Conservation (phyloP, 2,797 vertebrate species). For the Huso huso region DNA sequence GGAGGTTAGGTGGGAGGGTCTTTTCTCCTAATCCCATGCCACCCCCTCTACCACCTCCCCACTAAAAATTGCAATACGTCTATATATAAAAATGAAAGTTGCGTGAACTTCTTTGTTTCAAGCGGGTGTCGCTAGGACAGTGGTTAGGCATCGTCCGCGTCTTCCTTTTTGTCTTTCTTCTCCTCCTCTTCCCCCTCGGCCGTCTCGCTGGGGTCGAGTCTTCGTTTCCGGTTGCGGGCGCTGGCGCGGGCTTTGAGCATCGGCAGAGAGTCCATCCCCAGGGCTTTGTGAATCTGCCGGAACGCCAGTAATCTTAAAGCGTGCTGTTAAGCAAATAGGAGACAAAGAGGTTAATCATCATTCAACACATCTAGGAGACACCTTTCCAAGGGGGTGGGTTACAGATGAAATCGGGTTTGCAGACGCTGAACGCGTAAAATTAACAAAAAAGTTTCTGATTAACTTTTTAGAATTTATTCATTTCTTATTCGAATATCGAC, state of each 20-base stretch:
- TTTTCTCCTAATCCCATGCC: constrained; percentile 14
- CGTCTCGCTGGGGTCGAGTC: constrained; percentile 36
- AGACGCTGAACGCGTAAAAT: too few relatives aligned
- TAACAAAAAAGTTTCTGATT: too few relatives aligned
- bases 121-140: not conserved
- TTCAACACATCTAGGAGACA: too few relatives aligned
- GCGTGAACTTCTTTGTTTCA: constrained; percentile 10
- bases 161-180: constrained; percentile 53
- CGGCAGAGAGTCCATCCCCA: constrained; percentile 59
- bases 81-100: constrained; percentile 17
- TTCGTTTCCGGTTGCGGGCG: constrained; percentile 57
- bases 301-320: constrained; percentile 65
- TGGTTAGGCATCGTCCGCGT: constrained; percentile 37
- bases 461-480: too few relatives aligned
- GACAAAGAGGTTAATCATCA: not conserved
- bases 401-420: too few relatives aligned
- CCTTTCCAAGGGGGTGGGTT: too few relatives aligned
- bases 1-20: not conserved
- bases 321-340: constrained; percentile 39
- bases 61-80: constrained; percentile 33
- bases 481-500: too few relatives aligned
- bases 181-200: constrained; percentile 48
- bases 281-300: constrained; percentile 61
- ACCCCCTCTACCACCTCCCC: constrained; percentile 16
- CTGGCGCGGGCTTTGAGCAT: constrained; percentile 39